Evolutionary conservation across 2,797 vertebrate genomes (phyloP).

Genomic region (Falco cherrug): DNA sequence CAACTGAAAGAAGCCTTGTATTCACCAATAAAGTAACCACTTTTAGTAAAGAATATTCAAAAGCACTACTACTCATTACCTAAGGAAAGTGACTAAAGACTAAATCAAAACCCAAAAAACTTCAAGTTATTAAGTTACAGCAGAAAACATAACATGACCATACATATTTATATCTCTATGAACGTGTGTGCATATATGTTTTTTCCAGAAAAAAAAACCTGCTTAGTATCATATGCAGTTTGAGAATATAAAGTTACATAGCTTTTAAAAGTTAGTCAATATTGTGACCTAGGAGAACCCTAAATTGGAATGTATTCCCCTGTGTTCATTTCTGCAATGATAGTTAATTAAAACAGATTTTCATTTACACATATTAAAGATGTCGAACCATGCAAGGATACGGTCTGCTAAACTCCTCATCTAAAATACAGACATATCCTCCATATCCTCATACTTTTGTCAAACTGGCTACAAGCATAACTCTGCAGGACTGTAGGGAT

Average conservation of each 20-base stretch:
- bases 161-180: too few relatives aligned
- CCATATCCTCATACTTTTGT: not conserved
- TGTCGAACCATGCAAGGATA: not conserved
- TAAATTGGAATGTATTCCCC: not conserved
- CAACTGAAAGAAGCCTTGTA: not conserved
- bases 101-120: not conserved
- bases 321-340: not conserved
- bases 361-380: not conserved
- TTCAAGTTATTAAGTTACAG: not conserved
- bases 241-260: not conserved
- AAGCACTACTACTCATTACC: not conserved
- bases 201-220: not conserved
- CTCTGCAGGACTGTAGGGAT: not conserved
- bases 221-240: not conserved
- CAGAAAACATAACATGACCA: not conserved
- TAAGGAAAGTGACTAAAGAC: not conserved
- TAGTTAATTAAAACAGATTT: not conserved
- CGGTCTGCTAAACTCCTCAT: conserved; percentile 18
- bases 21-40: not conserved
- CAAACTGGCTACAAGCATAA: conserved; percentile 4
- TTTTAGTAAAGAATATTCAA: not conserved
- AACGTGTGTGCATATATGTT: not conserved
- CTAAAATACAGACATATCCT: conserved; percentile 1
- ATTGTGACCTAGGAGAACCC: not conserved
- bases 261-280: not conserved